A percentile compares a stretch with the other conserved stretches of the same genome.
Evolutionary conservation across 2,797 vertebrate species (phyloP).

Genomic region (Bufotes viridis): DNA sequence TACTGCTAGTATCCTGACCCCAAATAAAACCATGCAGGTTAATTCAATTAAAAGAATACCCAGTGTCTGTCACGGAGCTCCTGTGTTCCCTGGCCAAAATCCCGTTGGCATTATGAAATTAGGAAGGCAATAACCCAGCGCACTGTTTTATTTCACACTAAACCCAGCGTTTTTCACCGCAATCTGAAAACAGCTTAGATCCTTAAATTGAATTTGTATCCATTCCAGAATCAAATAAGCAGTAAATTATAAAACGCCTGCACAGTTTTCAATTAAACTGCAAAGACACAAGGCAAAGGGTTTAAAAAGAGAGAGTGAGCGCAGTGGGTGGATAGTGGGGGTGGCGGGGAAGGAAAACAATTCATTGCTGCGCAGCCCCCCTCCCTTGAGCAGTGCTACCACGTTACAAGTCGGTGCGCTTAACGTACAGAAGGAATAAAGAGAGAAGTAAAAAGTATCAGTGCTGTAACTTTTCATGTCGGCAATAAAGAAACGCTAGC

Average conservation of each 20-base stretch:
- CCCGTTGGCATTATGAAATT: constrained; percentile 62
- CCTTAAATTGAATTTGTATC: constrained; percentile 69
- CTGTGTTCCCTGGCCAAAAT: constrained; percentile 46
- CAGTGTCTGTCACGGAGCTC: neutral
- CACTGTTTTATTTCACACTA: constrained; percentile 74
- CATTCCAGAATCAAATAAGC: constrained; percentile 65
- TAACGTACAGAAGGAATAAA: constrained; percentile 10
- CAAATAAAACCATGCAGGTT: constrained; percentile 31
- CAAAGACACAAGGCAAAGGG: constrained; percentile 31
- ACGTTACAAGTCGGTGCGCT: constrained; percentile 12
- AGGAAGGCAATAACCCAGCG: constrained; percentile 72
- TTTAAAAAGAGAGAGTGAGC: neutral
- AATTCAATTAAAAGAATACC: constrained; percentile 43
- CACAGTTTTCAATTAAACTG: constrained; percentile 59
- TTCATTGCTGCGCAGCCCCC: constrained; percentile 20
- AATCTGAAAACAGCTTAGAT: constrained; percentile 72
- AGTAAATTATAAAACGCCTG: constrained; percentile 72
- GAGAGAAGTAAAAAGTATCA: neutral
- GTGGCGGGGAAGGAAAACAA: neutral
- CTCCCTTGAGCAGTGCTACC: constrained; percentile 10
- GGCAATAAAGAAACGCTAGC: constrained; percentile 38
- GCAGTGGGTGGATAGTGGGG: neutral
- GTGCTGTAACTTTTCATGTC: constrained; percentile 41
- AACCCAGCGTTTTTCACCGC: constrained; percentile 73
- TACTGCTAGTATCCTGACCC: neutral